Percentiles rank a stretch among this genome's conserved stretches.
phyloP scores from a whole-genome alignment of 2,113 vertebrate species.

The Nansenia antarctica region DNA sequence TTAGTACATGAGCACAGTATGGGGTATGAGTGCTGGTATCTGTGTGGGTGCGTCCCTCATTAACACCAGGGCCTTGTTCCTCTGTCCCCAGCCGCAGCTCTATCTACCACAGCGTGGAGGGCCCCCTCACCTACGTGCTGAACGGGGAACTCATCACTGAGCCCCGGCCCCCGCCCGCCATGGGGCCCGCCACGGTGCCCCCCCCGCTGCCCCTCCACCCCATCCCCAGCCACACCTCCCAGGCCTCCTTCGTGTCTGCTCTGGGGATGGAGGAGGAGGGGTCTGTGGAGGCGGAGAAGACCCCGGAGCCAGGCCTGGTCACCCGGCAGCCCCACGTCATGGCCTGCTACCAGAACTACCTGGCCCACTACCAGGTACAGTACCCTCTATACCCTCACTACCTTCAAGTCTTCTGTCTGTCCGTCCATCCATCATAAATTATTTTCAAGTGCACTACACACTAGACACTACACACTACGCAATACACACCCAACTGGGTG shows the following conservation, averaged over 20 bases:
- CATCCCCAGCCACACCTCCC: conserved; percentile 88
- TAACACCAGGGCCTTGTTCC: not conserved
- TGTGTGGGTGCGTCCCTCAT: too few relatives aligned
- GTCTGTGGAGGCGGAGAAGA: conserved; percentile 82
- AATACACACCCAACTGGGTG: too few relatives aligned
- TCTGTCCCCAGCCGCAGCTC: conserved; percentile 78
- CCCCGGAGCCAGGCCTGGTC: conserved; percentile 79
- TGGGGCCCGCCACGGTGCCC: conserved; percentile 62
- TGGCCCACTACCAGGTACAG: conserved; percentile 91
- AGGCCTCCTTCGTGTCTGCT: conserved; percentile 96
- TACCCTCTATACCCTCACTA: too few relatives aligned
- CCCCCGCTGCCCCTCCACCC: conserved; percentile 66
- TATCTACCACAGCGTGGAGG: conserved; percentile 96
- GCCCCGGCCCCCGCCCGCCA: conserved; percentile 75
- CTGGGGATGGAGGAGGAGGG: conserved; percentile 93
- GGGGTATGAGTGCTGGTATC: too few relatives aligned
- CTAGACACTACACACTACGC: too few relatives aligned
- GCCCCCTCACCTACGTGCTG: conserved; percentile 83
- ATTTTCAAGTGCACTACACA: too few relatives aligned
- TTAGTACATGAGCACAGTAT: too few relatives aligned
- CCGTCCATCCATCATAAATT: too few relatives aligned
- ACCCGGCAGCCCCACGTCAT: conserved; percentile 90
- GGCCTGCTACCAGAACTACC: conserved; percentile 92
- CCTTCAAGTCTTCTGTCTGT: too few relatives aligned
- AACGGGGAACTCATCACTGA: conserved; percentile 83